Conservation (phyloP, 2,113 vertebrate species). For the Monarcha castaneiventris region DNA sequence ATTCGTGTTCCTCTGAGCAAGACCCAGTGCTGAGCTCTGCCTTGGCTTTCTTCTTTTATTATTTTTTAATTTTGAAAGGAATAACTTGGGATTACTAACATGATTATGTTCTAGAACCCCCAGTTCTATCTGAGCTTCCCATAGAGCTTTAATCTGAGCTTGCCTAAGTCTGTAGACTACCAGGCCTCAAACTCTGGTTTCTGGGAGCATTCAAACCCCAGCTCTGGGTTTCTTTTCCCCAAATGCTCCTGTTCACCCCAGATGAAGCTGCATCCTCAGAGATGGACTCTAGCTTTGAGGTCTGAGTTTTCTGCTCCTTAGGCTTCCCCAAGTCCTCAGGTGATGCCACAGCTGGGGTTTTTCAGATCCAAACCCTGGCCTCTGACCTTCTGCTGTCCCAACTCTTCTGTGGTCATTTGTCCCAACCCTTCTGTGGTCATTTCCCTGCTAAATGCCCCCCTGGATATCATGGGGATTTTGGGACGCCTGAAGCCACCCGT, state of each 20-base stretch:
- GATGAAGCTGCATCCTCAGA: not conserved
- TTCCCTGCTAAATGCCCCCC: not conserved
- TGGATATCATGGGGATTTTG: not conserved
- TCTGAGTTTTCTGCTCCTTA: not conserved
- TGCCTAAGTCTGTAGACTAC: not conserved
- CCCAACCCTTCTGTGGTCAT: not conserved
- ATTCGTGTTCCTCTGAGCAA: accelerated
- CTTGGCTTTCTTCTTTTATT: not conserved
- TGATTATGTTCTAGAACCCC: not conserved
- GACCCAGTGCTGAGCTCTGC: not conserved
- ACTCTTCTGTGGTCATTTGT: not conserved
- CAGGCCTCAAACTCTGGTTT: not conserved
- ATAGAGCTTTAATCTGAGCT: not conserved
- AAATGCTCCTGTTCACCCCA: not conserved
- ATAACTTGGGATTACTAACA: not conserved
- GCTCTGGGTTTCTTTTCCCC: accelerated
- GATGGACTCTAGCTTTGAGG: not conserved
- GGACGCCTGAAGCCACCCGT: not conserved
- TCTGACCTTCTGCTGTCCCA: not conserved
- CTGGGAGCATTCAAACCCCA: not conserved
- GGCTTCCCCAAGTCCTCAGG: not conserved
- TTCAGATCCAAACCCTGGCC: not conserved
- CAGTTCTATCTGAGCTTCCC: not conserved
- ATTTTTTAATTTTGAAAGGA: not conserved
- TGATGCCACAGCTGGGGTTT: not conserved